Evolutionary conservation across 1,140 invertebrate genomes (phyloP).

Genomic region (Zaprionus africanus): DNA sequence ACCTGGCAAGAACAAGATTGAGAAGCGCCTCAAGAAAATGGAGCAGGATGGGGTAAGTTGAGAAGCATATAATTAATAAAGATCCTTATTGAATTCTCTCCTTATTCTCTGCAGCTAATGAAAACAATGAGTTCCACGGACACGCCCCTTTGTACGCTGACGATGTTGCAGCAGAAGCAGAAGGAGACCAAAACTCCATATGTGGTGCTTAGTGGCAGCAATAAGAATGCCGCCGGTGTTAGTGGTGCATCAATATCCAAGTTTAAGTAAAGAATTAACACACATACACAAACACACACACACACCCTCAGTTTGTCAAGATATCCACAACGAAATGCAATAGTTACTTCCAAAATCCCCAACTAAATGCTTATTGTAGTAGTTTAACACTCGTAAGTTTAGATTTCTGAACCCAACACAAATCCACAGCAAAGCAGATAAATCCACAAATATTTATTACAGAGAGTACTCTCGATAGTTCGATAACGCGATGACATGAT

Average conservation of each 20-base stretch:
- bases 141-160: slow-evolving; percentile 97
- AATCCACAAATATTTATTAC: not conserved
- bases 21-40: slow-evolving; percentile 97
- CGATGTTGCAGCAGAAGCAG: slow-evolving; percentile 97
- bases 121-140: slow-evolving; percentile 99
- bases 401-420: slow-evolving; percentile 21
- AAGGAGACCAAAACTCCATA: slow-evolving; percentile 98
- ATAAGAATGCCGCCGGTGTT: slow-evolving; percentile 82
- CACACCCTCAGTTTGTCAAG: slow-evolving; percentile 16
- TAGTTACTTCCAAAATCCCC: slow-evolving; percentile 73
- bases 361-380: slow-evolving; percentile 44
- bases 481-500: not conserved
- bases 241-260: slow-evolving; percentile 78
- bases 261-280: slow-evolving; percentile 68
- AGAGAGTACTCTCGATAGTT: not conserved
- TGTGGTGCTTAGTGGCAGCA: slow-evolving; percentile 96
- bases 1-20: slow-evolving; percentile 98
- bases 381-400: slow-evolving; percentile 45
- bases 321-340: slow-evolving; percentile 75
- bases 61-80: not conserved
- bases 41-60: slow-evolving; percentile 94
- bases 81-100: too few relatives aligned
- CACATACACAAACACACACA: not conserved
- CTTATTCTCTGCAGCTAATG: slow-evolving; percentile 91
- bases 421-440: not conserved